Evolutionary conservation across 2,888 invertebrate genomes (phyloP).

Genomic region (Epiblema foenella): DNA sequence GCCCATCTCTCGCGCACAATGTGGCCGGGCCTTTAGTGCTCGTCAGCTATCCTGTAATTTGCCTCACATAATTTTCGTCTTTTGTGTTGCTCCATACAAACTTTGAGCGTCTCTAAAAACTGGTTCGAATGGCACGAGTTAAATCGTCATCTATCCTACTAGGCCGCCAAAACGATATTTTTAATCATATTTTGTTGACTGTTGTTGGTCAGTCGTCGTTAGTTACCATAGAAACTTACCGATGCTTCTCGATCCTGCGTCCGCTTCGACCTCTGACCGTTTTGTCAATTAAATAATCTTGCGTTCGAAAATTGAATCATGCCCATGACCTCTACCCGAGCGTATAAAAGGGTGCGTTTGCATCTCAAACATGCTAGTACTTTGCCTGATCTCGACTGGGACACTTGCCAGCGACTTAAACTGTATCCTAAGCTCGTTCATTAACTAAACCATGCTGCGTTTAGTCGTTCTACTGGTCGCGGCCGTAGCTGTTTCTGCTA

Average conservation of each 20-base stretch:
- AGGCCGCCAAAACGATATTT: no score
- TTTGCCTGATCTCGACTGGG: conserved; percentile 54
- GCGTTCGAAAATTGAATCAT: conserved; percentile 58
- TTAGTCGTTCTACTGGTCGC: conserved; percentile 63
- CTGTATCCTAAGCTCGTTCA: conserved; percentile 45
- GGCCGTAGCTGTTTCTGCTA: conserved; percentile 60
- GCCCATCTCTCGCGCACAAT: no score
- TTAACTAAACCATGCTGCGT: conserved; percentile 58
- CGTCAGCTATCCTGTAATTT: no score
- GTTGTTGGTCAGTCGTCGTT: background rate
- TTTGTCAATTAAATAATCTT: conserved; percentile 65
- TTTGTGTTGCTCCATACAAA: no score
- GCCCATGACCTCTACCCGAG: conserved; percentile 66
- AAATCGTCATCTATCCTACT: no score
- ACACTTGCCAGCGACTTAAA: conserved; percentile 54
- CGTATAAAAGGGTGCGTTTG: conserved; percentile 64
- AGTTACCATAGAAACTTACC: conserved; percentile 29
- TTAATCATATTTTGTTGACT: no score
- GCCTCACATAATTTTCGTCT: no score
- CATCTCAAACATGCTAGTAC: conserved; percentile 54
- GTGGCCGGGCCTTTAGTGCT: no score
- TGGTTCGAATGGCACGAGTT: no score
- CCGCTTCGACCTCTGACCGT: conserved; percentile 48
- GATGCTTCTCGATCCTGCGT: conserved; percentile 52
- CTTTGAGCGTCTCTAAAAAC: no score